Base-by-base conservation (phyloP, 2,113 vertebrate species). In the Pongo pygmaeus region DNA sequence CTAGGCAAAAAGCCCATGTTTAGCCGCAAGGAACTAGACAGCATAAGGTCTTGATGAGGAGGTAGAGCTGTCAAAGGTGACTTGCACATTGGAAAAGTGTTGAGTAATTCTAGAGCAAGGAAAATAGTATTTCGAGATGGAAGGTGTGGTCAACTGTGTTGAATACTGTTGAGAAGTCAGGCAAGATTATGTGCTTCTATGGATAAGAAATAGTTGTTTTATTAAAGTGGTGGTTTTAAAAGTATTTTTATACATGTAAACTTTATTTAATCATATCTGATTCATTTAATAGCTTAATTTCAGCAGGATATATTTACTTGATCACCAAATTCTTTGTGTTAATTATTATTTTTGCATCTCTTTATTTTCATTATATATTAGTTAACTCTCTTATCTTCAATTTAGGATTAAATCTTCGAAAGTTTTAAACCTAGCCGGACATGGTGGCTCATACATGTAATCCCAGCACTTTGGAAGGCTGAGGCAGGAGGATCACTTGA, bases 221-320 rank as follows among this genome's bases (percentile, higher is more conserved):
- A 57, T 84, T 89, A 81, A 20, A 12, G 25, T 17, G 8, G 17
- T 55, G 13, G 40, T 61, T 88, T 94, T 91, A 88, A 89, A 96
- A 79, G 35, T 43, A 32, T 43, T 83, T 80, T 77, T 78, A 35
- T 57, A 52, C 46, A 2, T 55, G 77, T 89, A 80, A 50, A 8
- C 25, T 61, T 72, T 78, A 83, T 84, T 94, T 84, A 87, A 38
- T 48, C 74, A 88, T 88, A 64, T 52, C 40, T 35, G 16, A 52
- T 88, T 87, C 61, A 88, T 85, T 96, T 93, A 48, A 46, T 46
- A 30, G 8, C 18, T 77, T 85, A 46, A 92, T 96, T 93, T 78
- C 48, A 92, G 55, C 27, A 86, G 38, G 18, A 96, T 93, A 8
- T 38, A 59, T 87, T 80, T 86, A 59, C 9, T 55, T 81, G 27